Conservation (phyloP, 2,888 invertebrate genomes). For the Galerucella calmariensis region DNA sequence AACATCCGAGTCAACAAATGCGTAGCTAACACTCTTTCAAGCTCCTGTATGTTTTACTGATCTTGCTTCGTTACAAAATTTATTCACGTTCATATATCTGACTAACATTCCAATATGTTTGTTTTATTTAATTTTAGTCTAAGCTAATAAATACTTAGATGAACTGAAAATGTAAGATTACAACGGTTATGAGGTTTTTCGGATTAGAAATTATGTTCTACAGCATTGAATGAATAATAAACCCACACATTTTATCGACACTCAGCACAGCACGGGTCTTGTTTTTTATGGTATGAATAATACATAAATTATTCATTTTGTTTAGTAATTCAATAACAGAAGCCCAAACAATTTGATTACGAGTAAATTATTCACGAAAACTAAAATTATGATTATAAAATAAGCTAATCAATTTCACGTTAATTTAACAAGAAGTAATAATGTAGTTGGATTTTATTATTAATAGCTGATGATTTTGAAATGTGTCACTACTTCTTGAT, state of each 20-base stretch:
- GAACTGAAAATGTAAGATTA: neutral
- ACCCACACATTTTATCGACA: neutral
- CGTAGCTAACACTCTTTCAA: too few species aligned
- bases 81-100: too few species aligned
- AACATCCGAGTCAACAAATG: too few species aligned
- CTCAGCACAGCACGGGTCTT: neutral
- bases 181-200: neutral
- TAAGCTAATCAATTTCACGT: neutral
- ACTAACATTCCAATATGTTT: neutral
- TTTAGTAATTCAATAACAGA: neutral
- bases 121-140: neutral
- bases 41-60: too few species aligned
- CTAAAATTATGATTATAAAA: neutral
- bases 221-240: neutral
- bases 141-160: neutral
- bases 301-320: neutral
- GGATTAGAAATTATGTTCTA: neutral
- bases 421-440: neutral
- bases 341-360: neutral
- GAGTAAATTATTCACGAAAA: neutral
- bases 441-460: neutral
- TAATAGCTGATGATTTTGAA: neutral
- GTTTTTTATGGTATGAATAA: neutral
- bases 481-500: neutral
- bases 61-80: too few species aligned